Base-by-base conservation (phyloP, 2,113 vertebrate species). In the Elephas maximus region DNA sequence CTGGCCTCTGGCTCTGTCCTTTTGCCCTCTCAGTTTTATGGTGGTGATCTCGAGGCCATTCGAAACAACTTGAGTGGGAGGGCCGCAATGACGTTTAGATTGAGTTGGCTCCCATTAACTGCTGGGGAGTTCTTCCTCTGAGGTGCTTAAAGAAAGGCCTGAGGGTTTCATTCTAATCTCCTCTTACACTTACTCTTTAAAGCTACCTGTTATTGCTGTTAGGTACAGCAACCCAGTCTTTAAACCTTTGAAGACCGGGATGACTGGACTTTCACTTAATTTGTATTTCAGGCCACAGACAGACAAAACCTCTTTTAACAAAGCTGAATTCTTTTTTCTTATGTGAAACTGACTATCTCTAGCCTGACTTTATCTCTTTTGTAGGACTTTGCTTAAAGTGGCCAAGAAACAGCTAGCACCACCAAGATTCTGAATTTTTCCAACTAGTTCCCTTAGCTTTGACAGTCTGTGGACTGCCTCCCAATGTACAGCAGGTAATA, bases 401-500 rank as follows among this genome's bases (percentile, higher is more conserved):
- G 18, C 14, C 53, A 83, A 88, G 80, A 45, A 73, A 37, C 6
- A 78, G 21, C n/a, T 44, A 78, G 44, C 5, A 71, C 3, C 24
- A 95, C 2, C 41, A 73, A 48, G 33, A 82, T 44, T 24, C 8
- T 89, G n/a, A 48, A 73, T 62, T 79, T 96, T 90, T 83, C n/a
- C 41, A 57, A 45, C 45, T 45, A 51, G 48, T 53, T 84, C 24
- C n/a, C 28, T 37, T 62, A 26, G 41, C 33, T 86, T 53, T 53
- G 76, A 78, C 17, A 90, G 18, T 62, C 79, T 37, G 76, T 69
- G 26, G 63, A 45, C 60, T 89, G 33, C 18, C 17, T 85, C 41
- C 80, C 33, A 51, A 28, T 44, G 4, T 15, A 41, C 1, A 10
- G 60, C 33, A n/a, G 45, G 53, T 92, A 71, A 44, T 26, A 88